Evolutionary conservation across 1,140 invertebrate species (phyloP), one percentile per base, ranked within the genome.

Genomic region (Eufriesea mexicana): DNA sequence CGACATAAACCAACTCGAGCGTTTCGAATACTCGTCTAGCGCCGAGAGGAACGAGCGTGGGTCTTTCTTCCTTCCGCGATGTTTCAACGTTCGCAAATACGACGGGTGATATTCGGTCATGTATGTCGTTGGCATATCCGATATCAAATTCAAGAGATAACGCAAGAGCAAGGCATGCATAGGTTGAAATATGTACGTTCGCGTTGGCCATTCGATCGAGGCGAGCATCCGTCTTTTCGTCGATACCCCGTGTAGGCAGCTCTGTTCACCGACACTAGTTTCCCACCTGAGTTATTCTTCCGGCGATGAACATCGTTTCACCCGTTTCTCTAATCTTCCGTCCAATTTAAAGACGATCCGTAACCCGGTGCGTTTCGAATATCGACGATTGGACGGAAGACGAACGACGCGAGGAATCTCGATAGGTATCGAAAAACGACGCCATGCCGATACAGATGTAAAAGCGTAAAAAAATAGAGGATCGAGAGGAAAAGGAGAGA

Each of bases 311-410:
- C 68, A 75, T 74, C 83, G 72, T 79, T 59, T 55, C 79, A 68
- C 47, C n/a, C 64, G 66, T 85, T 84, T 78, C 66, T 77, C 64
- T 80, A 76, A 83, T 87, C 62, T 85, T 89, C 83, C 81, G 77
- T 85, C 85, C 85, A 67, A 90, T 90, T 90, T 76, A 49, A 51
- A 51, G 83, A 14, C 84, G 51, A 23, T 12, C 72, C 59, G 83
- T 87, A 75, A 71, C 45, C 20, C 71, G 28, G n/a, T 23, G 16
- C 73, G 28, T 59, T 18, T 20, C 28, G 47, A 55, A 47, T 57
- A 76, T 55, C 74, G n/a, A 85, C 78, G 25, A 74, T 51, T 73
- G 66, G 64, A 59, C n/a, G 23, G 0, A 47, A 7, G 8, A 14
- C n/a, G n/a, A 16, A 14, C 14, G 16, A 16, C 25, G 20, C n/a